A percentile compares a stretch with the other conserved stretches of the same genome.
These are phyloP conservation scores for Cenopis cana DNA, from an alignment of 2,888 invertebrate genomes.

Conservation along the genomic window DNA sequence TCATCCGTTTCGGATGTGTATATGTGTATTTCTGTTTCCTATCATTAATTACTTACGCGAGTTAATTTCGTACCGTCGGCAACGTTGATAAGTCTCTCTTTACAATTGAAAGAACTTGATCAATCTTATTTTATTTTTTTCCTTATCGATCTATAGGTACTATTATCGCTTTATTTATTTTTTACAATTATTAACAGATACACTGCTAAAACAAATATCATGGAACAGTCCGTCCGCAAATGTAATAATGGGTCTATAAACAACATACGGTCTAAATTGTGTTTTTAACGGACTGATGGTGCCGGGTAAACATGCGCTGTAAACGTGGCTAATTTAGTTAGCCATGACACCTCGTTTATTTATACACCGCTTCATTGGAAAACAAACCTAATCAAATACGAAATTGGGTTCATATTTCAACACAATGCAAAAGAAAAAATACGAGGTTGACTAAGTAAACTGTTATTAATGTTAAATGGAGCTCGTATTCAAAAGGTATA, in stretches of 20 bases:
- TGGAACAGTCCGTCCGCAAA: conserved; percentile 12
- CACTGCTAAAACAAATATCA: conserved; percentile 19
- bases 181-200: neutral
- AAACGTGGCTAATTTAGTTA: conserved; percentile 13
- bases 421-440: neutral
- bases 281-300: conserved; percentile 32
- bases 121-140: no score
- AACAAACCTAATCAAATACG: neutral
- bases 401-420: neutral
- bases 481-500: neutral
- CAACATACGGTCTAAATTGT: conserved; percentile 27
- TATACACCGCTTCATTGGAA: neutral
- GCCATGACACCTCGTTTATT: neutral
- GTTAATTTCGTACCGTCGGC: no score
- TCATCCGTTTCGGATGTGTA: conserved; percentile 9
- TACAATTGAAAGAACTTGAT: neutral
- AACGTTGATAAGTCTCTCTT: neutral
- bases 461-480: neutral
- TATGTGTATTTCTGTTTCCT: conserved; percentile 9
- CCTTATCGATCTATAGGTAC: no score
- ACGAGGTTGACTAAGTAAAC: neutral
- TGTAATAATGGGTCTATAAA: conserved; percentile 30
- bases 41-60: neutral
- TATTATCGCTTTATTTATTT: no score
- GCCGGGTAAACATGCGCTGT: conserved; percentile 8